Evolutionary conservation across 2,888 invertebrate species (phyloP), one percentile per base, ranked within the genome.

Genomic region (Nomada ruficornis): DNA sequence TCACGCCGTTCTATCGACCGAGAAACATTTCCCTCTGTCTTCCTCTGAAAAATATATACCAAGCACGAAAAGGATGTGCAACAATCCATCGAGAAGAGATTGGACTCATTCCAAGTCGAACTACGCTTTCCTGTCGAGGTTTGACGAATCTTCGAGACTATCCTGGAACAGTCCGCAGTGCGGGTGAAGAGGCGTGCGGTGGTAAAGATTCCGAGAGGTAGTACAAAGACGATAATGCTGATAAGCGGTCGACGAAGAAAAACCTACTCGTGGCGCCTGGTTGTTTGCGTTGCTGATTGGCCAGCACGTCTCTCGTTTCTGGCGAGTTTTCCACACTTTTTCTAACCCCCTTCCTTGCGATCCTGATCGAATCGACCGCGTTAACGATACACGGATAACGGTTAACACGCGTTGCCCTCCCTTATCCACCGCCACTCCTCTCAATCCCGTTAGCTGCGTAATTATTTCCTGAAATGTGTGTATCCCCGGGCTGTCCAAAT

Each of bases 261-360:
- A 88, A 84, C 82, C 64, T 82, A 74, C 74, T 82, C 81, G 72
- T 55, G 84, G 86, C 86, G 84, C 85, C 85, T 81, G 71, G 70
- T 77, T 90, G 89, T 91, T 91, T 90, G 86, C 89, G 73, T 88
- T 89, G 86, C 88, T 87, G 86, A 89, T 89, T 90, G 89, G 71
- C 83, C 68, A 44, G 64, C 79, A 75, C 70, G 68, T 69, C 68
- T 60, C 26, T 23, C 36, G 2, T n/a, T 50, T 20, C 23, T 57
- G 20, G 23, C 59, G n/a, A 44, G 26, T 26, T 60, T 13, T 59
- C 36, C 42, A 1, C n/a, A 5, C 26, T 36, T 50, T 65, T 26
- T 63, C 23, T 26, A 44, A 13, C 52, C 42, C 20, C 9, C 42
- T 42, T 57, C 44, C 69, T 64, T 5, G 15, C 9, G 11, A 29